phyloP scores from a whole-genome alignment of 2,113 vertebrate species.

The Choloepus hoffmanni region DNA sequence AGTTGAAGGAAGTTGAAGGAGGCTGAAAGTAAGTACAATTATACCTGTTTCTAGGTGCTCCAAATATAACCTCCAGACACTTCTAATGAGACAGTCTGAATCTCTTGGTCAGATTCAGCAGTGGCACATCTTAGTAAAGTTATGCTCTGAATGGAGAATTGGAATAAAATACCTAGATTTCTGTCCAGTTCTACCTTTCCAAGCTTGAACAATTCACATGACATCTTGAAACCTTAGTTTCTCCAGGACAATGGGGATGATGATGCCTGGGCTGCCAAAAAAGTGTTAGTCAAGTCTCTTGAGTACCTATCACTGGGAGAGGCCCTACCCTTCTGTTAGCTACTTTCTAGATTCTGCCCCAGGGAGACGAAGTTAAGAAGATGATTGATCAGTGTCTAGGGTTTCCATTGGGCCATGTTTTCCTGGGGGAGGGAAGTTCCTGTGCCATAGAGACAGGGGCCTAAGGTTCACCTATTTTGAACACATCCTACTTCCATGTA shows the following conservation, averaged over 20 bases:
- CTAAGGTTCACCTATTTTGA: not conserved
- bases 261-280: not conserved
- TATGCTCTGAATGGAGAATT: not conserved
- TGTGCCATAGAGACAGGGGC: not conserved
- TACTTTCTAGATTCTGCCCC: not conserved
- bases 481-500: not conserved
- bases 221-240: not conserved
- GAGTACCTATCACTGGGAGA: not conserved
- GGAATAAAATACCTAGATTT: not conserved
- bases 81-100: not conserved
- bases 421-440: not conserved
- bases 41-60: not conserved
- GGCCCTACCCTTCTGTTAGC: not conserved
- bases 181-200: slow-evolving; percentile 7
- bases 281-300: not conserved
- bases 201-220: not conserved
- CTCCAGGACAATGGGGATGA: not conserved
- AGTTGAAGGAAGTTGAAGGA: not conserved
- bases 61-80: not conserved
- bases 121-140: not conserved
- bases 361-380: not conserved
- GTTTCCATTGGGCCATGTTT: not conserved
- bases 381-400: not conserved
- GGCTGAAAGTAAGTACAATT: not conserved
- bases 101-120: not conserved